Evolutionary conservation across 2,888 invertebrate species (phyloP).

Genomic region (Nomada flava): DNA sequence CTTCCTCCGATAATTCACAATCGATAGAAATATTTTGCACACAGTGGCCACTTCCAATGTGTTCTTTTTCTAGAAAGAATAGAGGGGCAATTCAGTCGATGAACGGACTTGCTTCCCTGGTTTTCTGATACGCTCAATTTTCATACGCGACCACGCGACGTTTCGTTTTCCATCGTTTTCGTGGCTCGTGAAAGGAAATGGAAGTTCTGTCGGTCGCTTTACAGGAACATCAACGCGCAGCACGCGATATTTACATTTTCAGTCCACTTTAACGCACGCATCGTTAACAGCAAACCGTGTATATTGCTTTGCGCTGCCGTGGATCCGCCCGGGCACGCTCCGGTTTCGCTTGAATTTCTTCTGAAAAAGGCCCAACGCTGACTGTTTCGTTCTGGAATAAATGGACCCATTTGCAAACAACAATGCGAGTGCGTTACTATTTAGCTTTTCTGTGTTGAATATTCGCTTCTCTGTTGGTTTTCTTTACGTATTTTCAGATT

Average conservation of each 20-base stretch:
- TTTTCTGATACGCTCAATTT: conserved; percentile 10
- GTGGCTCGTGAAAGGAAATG: background rate
- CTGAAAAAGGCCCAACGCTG: conserved; percentile 6
- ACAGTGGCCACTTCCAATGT: background rate
- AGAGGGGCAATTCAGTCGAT: background rate
- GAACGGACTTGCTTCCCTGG: background rate
- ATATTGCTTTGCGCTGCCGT: conserved; percentile 11
- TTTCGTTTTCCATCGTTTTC: conserved; percentile 1
- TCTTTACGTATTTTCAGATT: background rate
- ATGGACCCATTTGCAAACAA: background rate
- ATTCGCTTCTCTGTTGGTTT: background rate
- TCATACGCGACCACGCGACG: conserved; percentile 1
- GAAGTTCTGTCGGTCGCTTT: conserved; percentile 2
- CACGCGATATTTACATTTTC: conserved; percentile 34
- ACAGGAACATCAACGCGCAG: conserved; percentile 23
- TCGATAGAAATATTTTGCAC: background rate
- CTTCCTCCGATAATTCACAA: no score
- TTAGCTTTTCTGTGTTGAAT: background rate
- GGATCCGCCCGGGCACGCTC: conserved; percentile 15
- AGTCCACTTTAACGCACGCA: background rate
- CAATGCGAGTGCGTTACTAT: background rate
- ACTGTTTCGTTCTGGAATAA: conserved; percentile 1
- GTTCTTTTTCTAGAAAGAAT: background rate
- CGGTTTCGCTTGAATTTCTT: conserved; percentile 18
- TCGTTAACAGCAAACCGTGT: conserved; percentile 16